A percentile compares a stretch with the other conserved stretches of the same genome.
Evolutionary conservation across 2,797 vertebrate genomes (phyloP).

Genomic region (Nannoperca obscura): DNA sequence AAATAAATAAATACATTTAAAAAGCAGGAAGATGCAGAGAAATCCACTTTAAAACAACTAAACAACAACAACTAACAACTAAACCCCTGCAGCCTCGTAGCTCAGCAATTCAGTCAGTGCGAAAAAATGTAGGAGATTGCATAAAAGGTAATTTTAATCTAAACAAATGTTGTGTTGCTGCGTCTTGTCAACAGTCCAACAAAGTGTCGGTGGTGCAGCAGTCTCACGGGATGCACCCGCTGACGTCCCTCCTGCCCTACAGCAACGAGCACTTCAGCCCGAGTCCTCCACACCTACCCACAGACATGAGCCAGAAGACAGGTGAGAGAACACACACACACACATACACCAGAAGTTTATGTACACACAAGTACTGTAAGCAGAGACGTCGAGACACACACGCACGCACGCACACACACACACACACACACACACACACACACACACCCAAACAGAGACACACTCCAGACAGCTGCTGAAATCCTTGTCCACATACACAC

Average conservation of each 20-base stretch:
- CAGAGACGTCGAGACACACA: neutral
- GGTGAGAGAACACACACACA: conserved; percentile 80
- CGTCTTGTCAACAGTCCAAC: conserved; percentile 89
- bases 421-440: conserved; percentile 10
- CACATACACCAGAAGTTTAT: neutral
- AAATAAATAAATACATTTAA: neutral
- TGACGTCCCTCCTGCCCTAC: conserved; percentile 95
- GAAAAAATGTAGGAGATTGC: neutral
- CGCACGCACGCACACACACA: neutral
- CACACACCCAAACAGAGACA: conserved; percentile 35
- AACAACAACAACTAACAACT: no score
- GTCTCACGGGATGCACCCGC: conserved; percentile 93
- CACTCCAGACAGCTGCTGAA: conserved; percentile 38
- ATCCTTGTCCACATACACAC: conserved; percentile 13
- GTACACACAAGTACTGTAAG: neutral
- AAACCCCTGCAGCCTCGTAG: no score
- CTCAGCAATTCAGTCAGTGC: neutral
- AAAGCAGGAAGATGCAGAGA: neutral
- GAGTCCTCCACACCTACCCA: conserved; percentile 91
- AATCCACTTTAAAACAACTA: neutral
- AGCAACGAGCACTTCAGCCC: conserved; percentile 97
- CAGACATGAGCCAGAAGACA: conserved; percentile 98
- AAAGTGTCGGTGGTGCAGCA: conserved; percentile 98
- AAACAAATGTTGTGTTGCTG: neutral
- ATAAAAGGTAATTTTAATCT: neutral